Evolutionary conservation across 2,888 invertebrate genomes (phyloP).

Genomic region (Lycia hirtaria): DNA sequence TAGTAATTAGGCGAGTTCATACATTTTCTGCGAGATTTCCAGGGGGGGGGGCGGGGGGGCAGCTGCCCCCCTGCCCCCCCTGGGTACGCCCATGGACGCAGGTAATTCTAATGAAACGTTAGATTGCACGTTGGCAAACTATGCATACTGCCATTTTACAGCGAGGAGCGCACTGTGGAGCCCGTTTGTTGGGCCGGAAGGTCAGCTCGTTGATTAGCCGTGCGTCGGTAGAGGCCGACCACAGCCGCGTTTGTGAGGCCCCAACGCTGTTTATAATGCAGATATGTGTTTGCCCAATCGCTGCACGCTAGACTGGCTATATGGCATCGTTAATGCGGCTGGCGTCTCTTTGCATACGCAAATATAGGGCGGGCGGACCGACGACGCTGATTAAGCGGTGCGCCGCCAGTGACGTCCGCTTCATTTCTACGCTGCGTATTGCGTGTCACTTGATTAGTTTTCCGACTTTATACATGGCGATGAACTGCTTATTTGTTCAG

Average conservation of each 20-base stretch:
- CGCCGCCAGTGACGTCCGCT: conserved; percentile 71
- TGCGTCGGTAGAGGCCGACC: conserved; percentile 82
- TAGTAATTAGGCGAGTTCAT: too few species aligned
- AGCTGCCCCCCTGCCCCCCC: too few species aligned
- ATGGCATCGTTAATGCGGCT: conserved; percentile 85
- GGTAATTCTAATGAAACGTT: conserved; percentile 45
- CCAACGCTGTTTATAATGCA: conserved; percentile 85
- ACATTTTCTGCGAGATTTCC: too few species aligned
- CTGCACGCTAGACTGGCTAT: conserved; percentile 84
- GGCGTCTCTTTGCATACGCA: conserved; percentile 85
- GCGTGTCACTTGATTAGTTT: conserved; percentile 73
- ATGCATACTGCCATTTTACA: conserved; percentile 55
- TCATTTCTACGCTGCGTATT: conserved; percentile 73
- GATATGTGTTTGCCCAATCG: conserved; percentile 86
- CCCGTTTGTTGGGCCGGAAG: conserved; percentile 78
- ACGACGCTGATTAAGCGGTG: conserved; percentile 83
- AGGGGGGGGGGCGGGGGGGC: too few species aligned
- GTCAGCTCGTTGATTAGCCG: conserved; percentile 84
- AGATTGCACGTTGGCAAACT: conserved; percentile 42
- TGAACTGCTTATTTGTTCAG: conserved; percentile 19
- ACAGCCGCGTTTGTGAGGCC: conserved; percentile 83
- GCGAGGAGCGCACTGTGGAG: conserved; percentile 56
- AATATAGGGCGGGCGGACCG: conserved; percentile 83
- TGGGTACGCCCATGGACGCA: too few species aligned
- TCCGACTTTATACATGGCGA: conserved; percentile 49